These are phyloP conservation scores for Meteorus colon DNA, from an alignment of 2,888 invertebrate species.

Conservation along the genomic window DNA sequence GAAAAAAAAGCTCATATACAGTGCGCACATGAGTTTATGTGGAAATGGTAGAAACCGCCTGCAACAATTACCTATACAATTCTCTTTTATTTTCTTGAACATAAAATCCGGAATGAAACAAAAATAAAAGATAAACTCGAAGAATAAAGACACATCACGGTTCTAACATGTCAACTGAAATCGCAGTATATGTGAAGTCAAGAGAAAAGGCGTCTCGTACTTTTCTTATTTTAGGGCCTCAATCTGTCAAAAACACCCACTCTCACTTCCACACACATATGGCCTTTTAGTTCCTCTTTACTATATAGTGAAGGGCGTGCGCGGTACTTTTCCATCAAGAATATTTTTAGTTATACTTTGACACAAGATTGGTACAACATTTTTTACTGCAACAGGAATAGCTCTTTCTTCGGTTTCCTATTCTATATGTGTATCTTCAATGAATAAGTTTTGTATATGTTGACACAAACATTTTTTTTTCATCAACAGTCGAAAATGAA, in stretches of 20 bases:
- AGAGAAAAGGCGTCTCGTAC: slow-evolving; percentile 10
- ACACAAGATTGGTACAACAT: slow-evolving; percentile 29
- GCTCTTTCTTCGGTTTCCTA: background rate
- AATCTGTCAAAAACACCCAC: slow-evolving; percentile 30
- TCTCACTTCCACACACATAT: background rate
- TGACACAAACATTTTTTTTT: background rate
- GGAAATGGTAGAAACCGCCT: slow-evolving; percentile 17
- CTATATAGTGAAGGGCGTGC: background rate
- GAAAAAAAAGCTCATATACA: background rate
- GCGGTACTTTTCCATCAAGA: slow-evolving; percentile 10
- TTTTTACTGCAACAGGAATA: slow-evolving; percentile 7
- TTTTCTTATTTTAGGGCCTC: slow-evolving; percentile 14
- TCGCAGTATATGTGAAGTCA: background rate
- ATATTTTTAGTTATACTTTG: slow-evolving; percentile 15
- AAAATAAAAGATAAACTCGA: background rate
- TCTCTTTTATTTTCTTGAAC: background rate
- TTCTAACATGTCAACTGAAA: slow-evolving; percentile 10
- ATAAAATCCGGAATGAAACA: background rate
- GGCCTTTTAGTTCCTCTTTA: background rate
- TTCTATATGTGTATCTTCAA: background rate
- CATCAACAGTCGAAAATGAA: background rate
- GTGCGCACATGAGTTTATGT: background rate
- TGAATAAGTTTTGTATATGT: background rate
- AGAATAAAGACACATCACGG: background rate
- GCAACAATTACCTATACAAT: background rate